Base-by-base conservation (phyloP, 2,888 invertebrate species). In the Criorhina ranunculi region DNA sequence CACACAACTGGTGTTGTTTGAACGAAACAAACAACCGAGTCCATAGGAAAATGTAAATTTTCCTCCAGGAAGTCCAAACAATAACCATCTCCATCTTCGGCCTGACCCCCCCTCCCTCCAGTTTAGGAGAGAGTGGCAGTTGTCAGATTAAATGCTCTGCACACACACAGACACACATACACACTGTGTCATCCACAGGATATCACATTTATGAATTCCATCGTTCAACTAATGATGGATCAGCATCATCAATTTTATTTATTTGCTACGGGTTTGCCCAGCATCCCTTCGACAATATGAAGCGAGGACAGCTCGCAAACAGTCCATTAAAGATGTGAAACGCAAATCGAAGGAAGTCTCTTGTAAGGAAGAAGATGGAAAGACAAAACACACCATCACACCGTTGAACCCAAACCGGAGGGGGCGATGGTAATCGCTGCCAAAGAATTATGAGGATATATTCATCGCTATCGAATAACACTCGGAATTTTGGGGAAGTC, bases 221-320 rank as follows among this genome's bases (percentile, higher is more conserved):
- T 78, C 80, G 69, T 82, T 82, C 69, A 79, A 64, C 66, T 77
- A 86, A 87, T 87, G 87, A 87, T 87, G 83, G 87, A 87, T 87
- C 86, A 87, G 87, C 83, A 86, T 87, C 87, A 87, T 87, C 87
- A 87, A 87, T 87, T 87, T 87, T 87, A 86, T 83, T 81, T 86
- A 85, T 78, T 86, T 80, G 81, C 85, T 85, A 12, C 59, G 57
- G 59, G 67, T 67, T 72, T 59, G 57, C n/a, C 44, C 60, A 35
- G 42, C 19, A 42, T 19, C 33, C 49, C 35, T 17, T 11, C 62
- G 24, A 15, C 33, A 12, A 24, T n/a, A 29, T 12, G 51, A 5
- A 15, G 37, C n/a, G 8, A 19, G 40, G 40, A 15, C 29, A 42
- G 0, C n/a, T 24, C 29, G 59, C 67, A 80, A 81, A 75, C 78